Base-by-base conservation (phyloP, 2,113 vertebrate genomes). In the Morone chrysops region DNA sequence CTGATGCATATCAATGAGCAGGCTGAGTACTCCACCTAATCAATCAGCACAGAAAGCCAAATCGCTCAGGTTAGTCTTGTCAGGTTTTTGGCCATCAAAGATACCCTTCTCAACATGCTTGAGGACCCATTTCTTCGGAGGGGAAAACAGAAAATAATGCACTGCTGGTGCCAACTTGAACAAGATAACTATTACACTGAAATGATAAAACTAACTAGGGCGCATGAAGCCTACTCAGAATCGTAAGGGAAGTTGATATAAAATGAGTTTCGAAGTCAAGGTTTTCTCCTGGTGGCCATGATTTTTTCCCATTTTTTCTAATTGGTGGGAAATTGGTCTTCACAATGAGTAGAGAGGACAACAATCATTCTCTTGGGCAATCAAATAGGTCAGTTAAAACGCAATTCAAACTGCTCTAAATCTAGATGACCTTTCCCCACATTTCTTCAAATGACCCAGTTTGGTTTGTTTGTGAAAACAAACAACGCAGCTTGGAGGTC, bases 1-100 rank as follows among this genome's bases (percentile, higher is more conserved):
- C 50, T 48, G 78, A 65, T 78, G 81, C 82, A 77, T 86, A 66
- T 70, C 79, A 88, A 76, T 77, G 80, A 87, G 72, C 12, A 16
- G 61, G 40, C 41, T 18, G 54, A 50, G 75, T 22, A 75, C 54
- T 25, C 43, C 53, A 25, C n/a, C 63, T 63, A 70, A 88, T 88
- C 86, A 75, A 82, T 89, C 82, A 76, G 74, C 12, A 53, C 50
- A 50, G 66, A 40, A 36, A 84, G 66, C 47, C 53, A 63, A 72
- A 84, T 72, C 78, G n/a, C 43, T 86, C 80, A 78, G 71, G 82
- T 72, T 81, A 41, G 78, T 38, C 54, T 25, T 67, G 78, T 78
- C 80, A 80, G 83, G 40, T 70, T 78, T 66, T 76, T 87, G 80
- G 82, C 82, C 16, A 63, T 76, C 73, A 38, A n/a, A 36, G 67